A percentile compares a stretch with the other conserved stretches of the same genome.
Evolutionary conservation across 2,113 vertebrate species (phyloP).

Genomic region (Girardinichthys multiradiatus): DNA sequence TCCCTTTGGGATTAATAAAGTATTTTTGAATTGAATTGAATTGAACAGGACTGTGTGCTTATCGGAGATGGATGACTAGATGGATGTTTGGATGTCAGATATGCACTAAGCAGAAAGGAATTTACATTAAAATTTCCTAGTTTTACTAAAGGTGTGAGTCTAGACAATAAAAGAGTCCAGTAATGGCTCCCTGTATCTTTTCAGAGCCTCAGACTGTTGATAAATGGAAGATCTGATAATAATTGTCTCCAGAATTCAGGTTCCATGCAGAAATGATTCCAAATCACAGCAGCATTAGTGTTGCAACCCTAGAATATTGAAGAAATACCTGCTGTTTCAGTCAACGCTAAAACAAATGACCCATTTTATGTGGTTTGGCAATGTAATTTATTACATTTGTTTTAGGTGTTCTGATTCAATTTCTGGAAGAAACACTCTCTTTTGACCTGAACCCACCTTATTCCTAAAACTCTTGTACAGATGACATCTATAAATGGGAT

Average conservation of each 20-base stretch:
- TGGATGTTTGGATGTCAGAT: no score
- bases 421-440: slow-evolving; percentile 1
- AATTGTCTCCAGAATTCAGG: not conserved
- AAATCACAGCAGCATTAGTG: not conserved
- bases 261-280: not conserved
- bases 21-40: no score
- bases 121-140: no score
- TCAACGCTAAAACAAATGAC: not conserved
- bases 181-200: not conserved
- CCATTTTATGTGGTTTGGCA: not conserved
- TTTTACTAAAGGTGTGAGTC: no score
- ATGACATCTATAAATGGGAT: slow-evolving; percentile 15
- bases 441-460: not conserved
- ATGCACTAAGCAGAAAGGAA: no score
- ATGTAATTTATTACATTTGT: not conserved
- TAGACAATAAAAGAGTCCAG: not conserved
- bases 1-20: no score
- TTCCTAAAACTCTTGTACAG: not conserved
- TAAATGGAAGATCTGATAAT: not conserved
- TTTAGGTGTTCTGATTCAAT: slow-evolving; percentile 9
- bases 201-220: not conserved
- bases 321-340: not conserved
- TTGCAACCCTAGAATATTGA: not conserved
- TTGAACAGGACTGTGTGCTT: no score
- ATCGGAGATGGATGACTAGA: no score